phyloP scores from a whole-genome alignment of 1,140 invertebrate genomes.

The Atopsyche davidsoni region DNA sequence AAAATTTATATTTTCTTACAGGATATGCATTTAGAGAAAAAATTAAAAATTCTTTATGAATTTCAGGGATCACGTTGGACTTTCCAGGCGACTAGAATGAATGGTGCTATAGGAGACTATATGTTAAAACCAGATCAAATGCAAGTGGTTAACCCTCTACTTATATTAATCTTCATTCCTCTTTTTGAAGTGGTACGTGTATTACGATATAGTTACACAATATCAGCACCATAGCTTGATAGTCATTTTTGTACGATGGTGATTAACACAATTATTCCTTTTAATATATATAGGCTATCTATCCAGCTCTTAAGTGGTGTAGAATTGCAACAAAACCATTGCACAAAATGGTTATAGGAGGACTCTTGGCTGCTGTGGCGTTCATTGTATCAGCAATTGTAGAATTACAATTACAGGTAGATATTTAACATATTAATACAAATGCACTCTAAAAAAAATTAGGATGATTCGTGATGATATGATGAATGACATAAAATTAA shows the following conservation, averaged over 20 bases:
- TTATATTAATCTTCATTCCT: constrained; percentile 74
- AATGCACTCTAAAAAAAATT: too few relatives aligned
- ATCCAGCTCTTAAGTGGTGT: constrained; percentile 37
- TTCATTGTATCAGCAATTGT: constrained; percentile 86
- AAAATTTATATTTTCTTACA: background rate
- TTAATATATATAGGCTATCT: constrained; percentile 38
- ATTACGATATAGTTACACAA: background rate
- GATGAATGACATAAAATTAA: too few relatives aligned
- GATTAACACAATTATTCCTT: background rate
- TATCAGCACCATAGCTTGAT: too few relatives aligned
- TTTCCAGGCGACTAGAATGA: constrained; percentile 63
- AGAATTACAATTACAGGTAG: constrained; percentile 71
- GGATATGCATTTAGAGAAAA: background rate
- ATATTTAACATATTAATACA: constrained; percentile 1
- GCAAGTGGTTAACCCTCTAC: constrained; percentile 71
- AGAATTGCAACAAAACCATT: constrained; percentile 51
- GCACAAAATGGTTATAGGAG: constrained; percentile 79
- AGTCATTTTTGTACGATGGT: too few relatives aligned
- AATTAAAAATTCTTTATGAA: background rate
- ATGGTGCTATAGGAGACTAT: constrained; percentile 54
- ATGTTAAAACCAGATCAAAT: constrained; percentile 74
- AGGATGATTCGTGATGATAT: too few relatives aligned
- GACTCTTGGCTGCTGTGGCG: constrained; percentile 72
- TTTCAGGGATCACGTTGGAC: constrained; percentile 52
- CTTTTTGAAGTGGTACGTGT: constrained; percentile 60